These are phyloP conservation scores for Sipunculus nudus DNA, from an alignment of 2,888 invertebrate genomes.

Conservation along the genomic window DNA sequence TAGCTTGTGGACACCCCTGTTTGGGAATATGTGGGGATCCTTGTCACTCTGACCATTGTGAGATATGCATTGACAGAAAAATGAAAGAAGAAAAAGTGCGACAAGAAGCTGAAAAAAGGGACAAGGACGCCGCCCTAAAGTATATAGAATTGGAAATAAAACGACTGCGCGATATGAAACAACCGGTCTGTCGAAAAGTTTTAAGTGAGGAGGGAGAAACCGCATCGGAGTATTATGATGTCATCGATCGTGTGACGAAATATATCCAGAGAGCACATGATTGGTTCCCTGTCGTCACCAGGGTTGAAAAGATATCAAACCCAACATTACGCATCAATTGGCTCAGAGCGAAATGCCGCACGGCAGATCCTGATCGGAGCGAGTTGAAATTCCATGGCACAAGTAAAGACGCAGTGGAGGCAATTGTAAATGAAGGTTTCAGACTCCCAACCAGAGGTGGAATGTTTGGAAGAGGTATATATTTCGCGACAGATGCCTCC, in stretches of 20 bases:
- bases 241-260: slow-evolving; percentile 21
- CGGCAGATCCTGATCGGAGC: slow-evolving; percentile 10
- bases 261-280: slow-evolving; percentile 28
- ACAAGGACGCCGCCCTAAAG: too few species aligned
- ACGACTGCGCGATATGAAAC: background rate
- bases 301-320: slow-evolving; percentile 27
- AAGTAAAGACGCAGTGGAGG: slow-evolving; percentile 7
- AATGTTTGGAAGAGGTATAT: slow-evolving; percentile 25
- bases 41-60: slow-evolving; percentile 16
- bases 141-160: too few species aligned
- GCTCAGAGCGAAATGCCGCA: background rate
- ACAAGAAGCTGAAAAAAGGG: too few species aligned
- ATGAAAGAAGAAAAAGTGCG: too few species aligned
- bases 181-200: too few species aligned
- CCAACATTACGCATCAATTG: slow-evolving; percentile 8
- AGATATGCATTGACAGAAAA: slow-evolving; percentile 3
- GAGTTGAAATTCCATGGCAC: slow-evolving; percentile 35
- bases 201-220: slow-evolving; percentile 28
- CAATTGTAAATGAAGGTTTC: slow-evolving; percentile 22
- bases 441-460: slow-evolving; percentile 13
- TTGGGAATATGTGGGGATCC: slow-evolving; percentile 9
- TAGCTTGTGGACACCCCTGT: slow-evolving; percentile 25
- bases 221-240: slow-evolving; percentile 21
- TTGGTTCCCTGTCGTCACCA: slow-evolving; percentile 23
- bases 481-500: slow-evolving; percentile 35